phyloP scores from a whole-genome alignment of 2,113 vertebrate species.

The Numenius arquata region DNA sequence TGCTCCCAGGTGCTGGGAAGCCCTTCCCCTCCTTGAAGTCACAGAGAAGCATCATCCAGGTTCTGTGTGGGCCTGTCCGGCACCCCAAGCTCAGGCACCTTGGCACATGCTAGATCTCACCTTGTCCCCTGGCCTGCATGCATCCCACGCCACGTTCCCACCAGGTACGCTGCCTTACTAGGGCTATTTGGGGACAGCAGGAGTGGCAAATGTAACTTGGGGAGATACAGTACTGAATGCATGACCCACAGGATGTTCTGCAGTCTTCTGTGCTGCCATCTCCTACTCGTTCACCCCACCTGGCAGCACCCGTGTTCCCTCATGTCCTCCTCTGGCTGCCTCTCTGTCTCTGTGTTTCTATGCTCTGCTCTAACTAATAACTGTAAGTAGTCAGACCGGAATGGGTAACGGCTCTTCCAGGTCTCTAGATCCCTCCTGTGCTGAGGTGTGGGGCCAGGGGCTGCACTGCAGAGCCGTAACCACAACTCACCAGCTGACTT shows the following conservation, averaged over 20 bases:
- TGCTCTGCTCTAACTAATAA: background rate
- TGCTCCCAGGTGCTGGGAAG: background rate
- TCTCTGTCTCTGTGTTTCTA: background rate
- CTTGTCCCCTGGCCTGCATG: background rate
- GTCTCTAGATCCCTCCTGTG: background rate
- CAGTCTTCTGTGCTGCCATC: background rate
- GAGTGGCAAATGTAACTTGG: background rate
- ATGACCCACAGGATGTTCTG: background rate
- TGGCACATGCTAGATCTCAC: background rate
- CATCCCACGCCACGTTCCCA: fast-evolving
- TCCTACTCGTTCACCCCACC: background rate
- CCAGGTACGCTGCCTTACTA: background rate
- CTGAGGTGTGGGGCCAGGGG: background rate
- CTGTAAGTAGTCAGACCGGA: background rate
- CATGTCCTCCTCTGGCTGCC: background rate
- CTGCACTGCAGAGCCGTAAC: background rate
- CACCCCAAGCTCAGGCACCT: background rate
- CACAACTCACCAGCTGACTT: background rate
- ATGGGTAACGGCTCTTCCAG: background rate
- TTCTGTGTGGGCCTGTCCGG: background rate
- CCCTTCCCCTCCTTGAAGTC: background rate
- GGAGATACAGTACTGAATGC: background rate
- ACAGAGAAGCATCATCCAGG: background rate
- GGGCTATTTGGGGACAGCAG: background rate
- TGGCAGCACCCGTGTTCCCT: background rate